Conservation (phyloP, 2,797 vertebrate species). For the Eremophila alpestris region DNA sequence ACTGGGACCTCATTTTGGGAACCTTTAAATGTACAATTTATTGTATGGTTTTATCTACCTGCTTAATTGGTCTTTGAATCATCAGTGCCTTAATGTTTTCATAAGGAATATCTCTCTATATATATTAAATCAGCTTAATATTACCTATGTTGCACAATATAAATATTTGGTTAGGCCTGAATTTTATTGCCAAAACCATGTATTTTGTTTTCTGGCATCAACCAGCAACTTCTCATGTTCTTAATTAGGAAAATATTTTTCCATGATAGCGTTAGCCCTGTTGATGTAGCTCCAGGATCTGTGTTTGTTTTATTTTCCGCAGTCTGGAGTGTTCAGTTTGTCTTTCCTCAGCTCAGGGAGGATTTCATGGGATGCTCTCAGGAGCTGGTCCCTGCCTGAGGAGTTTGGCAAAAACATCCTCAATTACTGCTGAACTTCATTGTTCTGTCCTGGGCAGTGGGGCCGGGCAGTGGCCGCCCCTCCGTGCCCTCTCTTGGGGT, state of each 20-base stretch:
- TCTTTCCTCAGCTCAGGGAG: background rate
- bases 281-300: background rate
- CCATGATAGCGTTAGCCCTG: background rate
- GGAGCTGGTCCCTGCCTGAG: background rate
- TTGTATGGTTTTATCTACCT: background rate
- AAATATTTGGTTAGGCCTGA: background rate
- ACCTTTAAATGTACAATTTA: background rate
- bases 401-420: background rate
- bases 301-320: background rate
- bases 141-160: background rate
- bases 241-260: conserved; percentile 57
- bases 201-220: background rate
- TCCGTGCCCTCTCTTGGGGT: background rate
- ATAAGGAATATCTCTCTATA: background rate
- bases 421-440: background rate
- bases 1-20: background rate
- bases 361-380: background rate
- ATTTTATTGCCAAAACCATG: background rate
- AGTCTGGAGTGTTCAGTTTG: background rate
- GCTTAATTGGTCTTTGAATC: background rate
- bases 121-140: background rate
- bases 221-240: background rate
- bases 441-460: background rate
- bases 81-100: background rate
- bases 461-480: background rate